phyloP scores from a whole-genome alignment of 2,113 vertebrate genomes.

The Onychostoma macrolepis region DNA sequence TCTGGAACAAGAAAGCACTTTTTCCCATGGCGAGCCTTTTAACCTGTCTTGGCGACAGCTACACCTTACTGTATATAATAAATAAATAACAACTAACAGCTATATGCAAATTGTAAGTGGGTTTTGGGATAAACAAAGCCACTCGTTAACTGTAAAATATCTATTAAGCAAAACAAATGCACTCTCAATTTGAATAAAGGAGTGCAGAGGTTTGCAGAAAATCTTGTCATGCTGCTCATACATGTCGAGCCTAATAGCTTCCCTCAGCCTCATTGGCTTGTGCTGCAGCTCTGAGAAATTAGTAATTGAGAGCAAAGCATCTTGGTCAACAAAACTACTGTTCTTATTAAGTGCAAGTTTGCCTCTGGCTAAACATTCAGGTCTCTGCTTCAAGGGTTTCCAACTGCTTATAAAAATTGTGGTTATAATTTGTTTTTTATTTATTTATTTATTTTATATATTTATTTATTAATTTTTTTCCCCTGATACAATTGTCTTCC shows the following conservation, averaged over 20 bases:
- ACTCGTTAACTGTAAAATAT: constrained; percentile 40
- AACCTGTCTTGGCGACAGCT: neutral
- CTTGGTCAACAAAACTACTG: neutral
- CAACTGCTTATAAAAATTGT: neutral
- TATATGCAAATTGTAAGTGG: constrained; percentile 34
- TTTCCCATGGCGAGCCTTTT: constrained; percentile 22
- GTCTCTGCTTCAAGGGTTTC: neutral
- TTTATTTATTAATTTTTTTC: neutral
- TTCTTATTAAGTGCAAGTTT: constrained; percentile 13
- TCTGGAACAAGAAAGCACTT: constrained; percentile 10
- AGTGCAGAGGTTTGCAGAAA: neutral
- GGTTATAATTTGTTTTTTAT: neutral
- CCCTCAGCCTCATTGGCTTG: neutral
- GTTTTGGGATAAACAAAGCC: constrained; percentile 26
- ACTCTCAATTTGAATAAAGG: constrained; percentile 52
- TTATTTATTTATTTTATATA: neutral
- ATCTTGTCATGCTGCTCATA: constrained; percentile 18
- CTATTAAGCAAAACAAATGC: constrained; percentile 51
- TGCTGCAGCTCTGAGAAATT: constrained; percentile 1
- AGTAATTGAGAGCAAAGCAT: constrained; percentile 26
- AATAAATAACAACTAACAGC: neutral
- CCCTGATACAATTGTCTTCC: neutral
- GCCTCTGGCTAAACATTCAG: constrained; percentile 4
- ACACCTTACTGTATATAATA: constrained; percentile 10
- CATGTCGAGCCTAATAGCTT: constrained; percentile 12